A percentile compares a stretch with the other conserved stretches of the same genome.
Evolutionary conservation across 1,140 invertebrate genomes (phyloP).

Genomic region (Tetraneura akinire): DNA sequence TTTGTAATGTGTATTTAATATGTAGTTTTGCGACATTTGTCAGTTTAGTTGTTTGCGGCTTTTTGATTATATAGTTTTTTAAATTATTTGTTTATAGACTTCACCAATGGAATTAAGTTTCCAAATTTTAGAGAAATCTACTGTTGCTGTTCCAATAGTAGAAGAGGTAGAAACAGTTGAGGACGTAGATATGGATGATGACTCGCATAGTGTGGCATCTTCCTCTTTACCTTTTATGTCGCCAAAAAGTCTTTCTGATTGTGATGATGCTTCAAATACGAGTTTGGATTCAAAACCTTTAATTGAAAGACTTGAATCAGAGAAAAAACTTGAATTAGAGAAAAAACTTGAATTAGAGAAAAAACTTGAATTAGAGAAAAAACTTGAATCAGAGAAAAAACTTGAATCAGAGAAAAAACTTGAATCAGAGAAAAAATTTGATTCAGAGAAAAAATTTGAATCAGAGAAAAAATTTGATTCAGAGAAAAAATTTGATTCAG

Average conservation of each 20-base stretch:
- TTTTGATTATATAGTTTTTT: background rate
- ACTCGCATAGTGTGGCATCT: slow-evolving; percentile 29
- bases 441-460: too few species aligned
- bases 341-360: too few species aligned
- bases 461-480: too few species aligned
- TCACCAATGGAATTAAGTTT: slow-evolving; percentile 62
- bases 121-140: slow-evolving; percentile 58
- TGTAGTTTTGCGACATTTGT: background rate
- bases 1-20: background rate
- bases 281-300: slow-evolving; percentile 44
- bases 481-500: too few species aligned
- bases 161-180: slow-evolving; percentile 40
- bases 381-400: too few species aligned
- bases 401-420: too few species aligned
- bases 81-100: slow-evolving; percentile 57
- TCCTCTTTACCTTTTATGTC: slow-evolving; percentile 45
- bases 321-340: too few species aligned
- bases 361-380: too few species aligned
- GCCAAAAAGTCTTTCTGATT: slow-evolving; percentile 34
- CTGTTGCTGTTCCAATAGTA: slow-evolving; percentile 46
- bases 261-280: slow-evolving; percentile 23
- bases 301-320: slow-evolving; percentile 48
- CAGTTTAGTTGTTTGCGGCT: background rate
- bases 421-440: too few species aligned
- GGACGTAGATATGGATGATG: slow-evolving; percentile 43